Evolutionary conservation across 2,113 vertebrate genomes (phyloP), one percentile per base, ranked within the genome.

Genomic region (Catagonus wagneri): DNA sequence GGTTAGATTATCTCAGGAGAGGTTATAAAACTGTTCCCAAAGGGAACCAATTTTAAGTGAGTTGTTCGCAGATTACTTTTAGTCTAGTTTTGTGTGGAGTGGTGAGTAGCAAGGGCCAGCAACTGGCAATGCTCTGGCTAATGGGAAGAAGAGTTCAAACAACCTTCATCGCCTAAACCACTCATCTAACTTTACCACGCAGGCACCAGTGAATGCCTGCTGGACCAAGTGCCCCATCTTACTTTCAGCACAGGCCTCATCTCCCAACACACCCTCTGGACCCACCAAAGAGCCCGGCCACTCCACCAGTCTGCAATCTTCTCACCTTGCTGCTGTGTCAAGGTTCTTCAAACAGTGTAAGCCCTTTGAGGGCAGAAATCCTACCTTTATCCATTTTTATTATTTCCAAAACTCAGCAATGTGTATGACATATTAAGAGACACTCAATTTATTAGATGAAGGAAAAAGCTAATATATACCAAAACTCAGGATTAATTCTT

Each of bases 11-110:
- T 50, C 20, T 85, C 81, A 72, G 56, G 72, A 85, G 65, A 71
- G 69, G 81, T 83, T 72, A 72, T 63, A 95, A 91, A 86, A 91
- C 34, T 58, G 56, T 72, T 74, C 58, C 58, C 44, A 91, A 86
- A n/a, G 60, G n/a, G 69, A 91, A 86, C 56, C 22, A 91, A 79
- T 83, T 75, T 72, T 88, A 93, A 61, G 34, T 78, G 39, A 65
- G 54, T n/a, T 78, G 34, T 81, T 81, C 91, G 72, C 58, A 60
- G 60, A n/a, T 75, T 76, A 76, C 52, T 88, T 69, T 66, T 11
- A 22, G 58, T 81, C 36, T 60, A 39, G 58, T 39, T 92, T 52
- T 88, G 9, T 61, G 7, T 25, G 52, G 90, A 88, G 11, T 60
- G n/a, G 54, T 54, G 36, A 76, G 75, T 52, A 72, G 84, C 76